Evolutionary conservation across 64 coral and sea anemone species (phyloP), one percentile per base, ranked within the genome.

Genomic region (Pachyseris speciosa): DNA sequence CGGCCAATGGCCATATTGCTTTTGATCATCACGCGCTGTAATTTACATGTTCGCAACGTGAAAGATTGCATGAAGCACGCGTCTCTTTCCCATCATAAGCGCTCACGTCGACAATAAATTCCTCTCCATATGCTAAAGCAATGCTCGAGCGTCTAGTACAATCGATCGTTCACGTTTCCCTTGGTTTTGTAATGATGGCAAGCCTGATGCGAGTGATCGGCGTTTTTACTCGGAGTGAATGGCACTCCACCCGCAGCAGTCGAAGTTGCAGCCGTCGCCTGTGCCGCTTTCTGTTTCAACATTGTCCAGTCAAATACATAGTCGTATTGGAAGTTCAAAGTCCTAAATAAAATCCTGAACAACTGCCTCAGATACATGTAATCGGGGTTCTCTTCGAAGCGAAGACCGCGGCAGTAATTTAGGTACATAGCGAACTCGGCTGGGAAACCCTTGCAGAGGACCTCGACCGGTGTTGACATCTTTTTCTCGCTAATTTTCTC

Each of bases 401-500:
- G 96, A 27, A 98, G 88, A 16, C 93, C 93, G 37, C 96, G 93
- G 86, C 96, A 98, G 55, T 98, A 98, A 71, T 98, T 98, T 22
- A 98, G 93, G 43, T 98, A 98, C 96, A 98, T 98, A 10, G 96
- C 96, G 64, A 98, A 98, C 79, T 98, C 96, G 3, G 96, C 96
- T 13, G 96, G 96, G 88, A 98, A 98, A 59, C 96, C 96, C 73
- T 94, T 94, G 51, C 96, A 98, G 77, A 98, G 85, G 13, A 95
- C 88, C 79, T 98, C 96, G 24, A 98, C 96, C 2, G 96, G 96
- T 4, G 96, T 98, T 1, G 96, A 98, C 93, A 98, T 94, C 71
- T 98, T 98, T 55, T 98, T 98, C 80, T 98, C 96, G 88, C 96
- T 98, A 25, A 98, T 98, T 87, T 98, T 98, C 52, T 98, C 96